These are phyloP conservation scores for Tipula confusa DNA, from an alignment of 2,888 invertebrate genomes.

Conservation along the genomic window DNA sequence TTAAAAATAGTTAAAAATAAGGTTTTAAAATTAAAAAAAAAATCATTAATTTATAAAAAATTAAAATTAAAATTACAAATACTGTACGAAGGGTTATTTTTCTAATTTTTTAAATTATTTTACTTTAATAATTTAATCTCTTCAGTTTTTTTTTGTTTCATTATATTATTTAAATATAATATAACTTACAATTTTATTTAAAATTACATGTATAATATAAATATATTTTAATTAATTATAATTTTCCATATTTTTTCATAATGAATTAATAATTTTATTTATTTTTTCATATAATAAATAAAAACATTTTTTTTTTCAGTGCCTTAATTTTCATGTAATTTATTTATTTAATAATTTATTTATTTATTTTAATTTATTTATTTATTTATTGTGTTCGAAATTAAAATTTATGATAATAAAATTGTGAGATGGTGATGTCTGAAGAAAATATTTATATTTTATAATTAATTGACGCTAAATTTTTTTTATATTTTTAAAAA, in stretches of 20 bases:
- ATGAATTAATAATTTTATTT: neutral
- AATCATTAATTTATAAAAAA: neutral
- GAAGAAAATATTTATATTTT: neutral
- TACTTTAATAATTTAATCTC: constrained; percentile 12
- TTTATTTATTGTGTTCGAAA: neutral
- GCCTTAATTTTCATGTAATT: constrained; percentile 17
- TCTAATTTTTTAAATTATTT: neutral
- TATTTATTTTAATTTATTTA: constrained; percentile 25
- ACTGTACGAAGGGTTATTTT: neutral
- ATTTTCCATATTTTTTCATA: neutral
- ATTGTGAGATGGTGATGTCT: neutral
- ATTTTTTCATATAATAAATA: neutral
- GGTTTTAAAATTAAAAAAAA: neutral
- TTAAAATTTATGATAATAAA: neutral
- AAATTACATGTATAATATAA: constrained; percentile 12
- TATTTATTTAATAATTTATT: neutral
- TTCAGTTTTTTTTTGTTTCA: neutral
- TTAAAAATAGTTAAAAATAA: constrained; percentile 14
- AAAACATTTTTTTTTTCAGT: constrained; percentile 8
- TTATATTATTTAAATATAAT: neutral
- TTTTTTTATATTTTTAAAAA: neutral
- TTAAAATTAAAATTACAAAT: constrained; percentile 14
- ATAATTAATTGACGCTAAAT: constrained; percentile 3
- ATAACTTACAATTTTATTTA: constrained; percentile 12
- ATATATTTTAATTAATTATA: constrained; percentile 12